Conservation (phyloP, 2,797 vertebrate genomes). For the Dromococcyx pavoninus region DNA sequence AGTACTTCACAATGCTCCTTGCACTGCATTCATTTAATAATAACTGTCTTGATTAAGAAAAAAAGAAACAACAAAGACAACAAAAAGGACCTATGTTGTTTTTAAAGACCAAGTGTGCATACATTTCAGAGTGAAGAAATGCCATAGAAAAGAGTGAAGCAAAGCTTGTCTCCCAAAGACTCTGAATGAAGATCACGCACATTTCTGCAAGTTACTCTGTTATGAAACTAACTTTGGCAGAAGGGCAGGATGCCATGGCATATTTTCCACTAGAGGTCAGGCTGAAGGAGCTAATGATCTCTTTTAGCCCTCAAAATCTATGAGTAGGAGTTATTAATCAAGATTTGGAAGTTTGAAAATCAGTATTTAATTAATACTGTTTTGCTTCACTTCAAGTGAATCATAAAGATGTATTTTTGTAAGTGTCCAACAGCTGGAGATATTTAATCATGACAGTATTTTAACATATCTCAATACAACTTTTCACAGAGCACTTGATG, state of each 20-base stretch:
- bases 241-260: not conserved
- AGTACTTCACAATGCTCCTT: not conserved
- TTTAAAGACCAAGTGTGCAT: not conserved
- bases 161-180: not conserved
- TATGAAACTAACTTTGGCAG: not conserved
- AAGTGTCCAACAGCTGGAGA: not conserved
- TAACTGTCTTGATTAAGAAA: not conserved
- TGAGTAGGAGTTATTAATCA: not conserved
- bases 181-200: not conserved
- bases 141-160: not conserved
- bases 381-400: not conserved
- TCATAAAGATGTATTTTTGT: not conserved
- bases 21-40: not conserved
- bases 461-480: not conserved
- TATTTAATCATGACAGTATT: not conserved
- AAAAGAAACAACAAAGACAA: not conserved
- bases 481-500: not conserved
- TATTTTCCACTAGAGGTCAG: slow-evolving; percentile 63
- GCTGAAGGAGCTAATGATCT: slow-evolving; percentile 43
- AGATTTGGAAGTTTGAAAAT: not conserved
- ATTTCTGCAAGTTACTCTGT: not conserved
- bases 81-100: not conserved
- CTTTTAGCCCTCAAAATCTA: not conserved
- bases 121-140: not conserved
- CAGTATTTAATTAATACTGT: not conserved